A percentile compares a stretch with the other conserved stretches of the same genome.
phyloP scores from a whole-genome alignment of 2,113 vertebrate species.

The Cottus gobio region DNA sequence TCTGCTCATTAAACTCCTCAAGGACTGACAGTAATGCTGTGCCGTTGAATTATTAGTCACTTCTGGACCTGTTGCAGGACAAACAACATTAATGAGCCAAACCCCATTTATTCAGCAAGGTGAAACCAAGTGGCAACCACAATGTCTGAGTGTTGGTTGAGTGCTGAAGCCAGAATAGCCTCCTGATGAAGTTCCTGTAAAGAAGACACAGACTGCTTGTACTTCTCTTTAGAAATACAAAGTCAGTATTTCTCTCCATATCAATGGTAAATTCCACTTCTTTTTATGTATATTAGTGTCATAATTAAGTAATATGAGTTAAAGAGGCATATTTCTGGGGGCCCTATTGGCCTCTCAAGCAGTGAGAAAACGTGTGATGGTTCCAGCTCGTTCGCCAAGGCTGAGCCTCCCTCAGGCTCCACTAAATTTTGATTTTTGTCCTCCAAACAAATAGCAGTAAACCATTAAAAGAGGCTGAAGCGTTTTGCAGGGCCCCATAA shows the following conservation, averaged over 20 bases:
- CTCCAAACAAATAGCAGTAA: slow-evolving; percentile 32
- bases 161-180: slow-evolving; percentile 18
- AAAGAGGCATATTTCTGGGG: slow-evolving; percentile 8
- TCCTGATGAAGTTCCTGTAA: slow-evolving; percentile 16
- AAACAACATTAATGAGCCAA: slow-evolving; percentile 50
- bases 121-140: slow-evolving; percentile 50
- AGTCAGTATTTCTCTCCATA: background rate
- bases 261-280: background rate
- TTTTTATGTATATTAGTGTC: background rate
- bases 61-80: slow-evolving; percentile 55
- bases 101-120: slow-evolving; percentile 54
- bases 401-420: slow-evolving; percentile 5
- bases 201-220: background rate
- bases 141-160: slow-evolving; percentile 8
- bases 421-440: slow-evolving; percentile 18
- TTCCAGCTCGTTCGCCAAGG: background rate
- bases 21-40: slow-evolving; percentile 54
- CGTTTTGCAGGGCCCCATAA: slow-evolving; percentile 31
- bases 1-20: slow-evolving; percentile 61
- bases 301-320: slow-evolving; percentile 19
- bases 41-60: slow-evolving; percentile 61
- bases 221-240: background rate
- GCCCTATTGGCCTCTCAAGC: slow-evolving; percentile 7
- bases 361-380: background rate
- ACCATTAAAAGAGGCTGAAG: slow-evolving; percentile 32